phyloP scores from a whole-genome alignment of 1,140 invertebrate genomes.

The Drosophila subpulchrella region DNA sequence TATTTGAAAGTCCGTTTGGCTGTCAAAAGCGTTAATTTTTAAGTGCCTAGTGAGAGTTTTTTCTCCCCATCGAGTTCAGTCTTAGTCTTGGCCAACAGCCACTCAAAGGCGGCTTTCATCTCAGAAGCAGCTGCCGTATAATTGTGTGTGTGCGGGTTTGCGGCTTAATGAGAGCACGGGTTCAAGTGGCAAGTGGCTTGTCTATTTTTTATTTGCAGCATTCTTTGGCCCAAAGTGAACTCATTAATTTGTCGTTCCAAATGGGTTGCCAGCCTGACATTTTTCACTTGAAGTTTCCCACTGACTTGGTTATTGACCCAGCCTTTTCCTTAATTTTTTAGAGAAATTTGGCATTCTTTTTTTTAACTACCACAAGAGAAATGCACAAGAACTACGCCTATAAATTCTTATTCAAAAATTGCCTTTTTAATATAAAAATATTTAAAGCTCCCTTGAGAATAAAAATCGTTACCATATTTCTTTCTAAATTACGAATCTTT shows the following conservation, averaged over 20 bases:
- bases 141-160: constrained; percentile 25
- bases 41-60: constrained; percentile 81
- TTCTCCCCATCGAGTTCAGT: constrained; percentile 19
- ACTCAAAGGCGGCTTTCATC: constrained; percentile 48
- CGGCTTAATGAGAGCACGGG: constrained; percentile 73
- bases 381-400: too few species aligned
- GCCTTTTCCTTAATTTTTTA: constrained; percentile 11
- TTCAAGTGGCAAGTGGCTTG: constrained; percentile 77
- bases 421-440: too few species aligned
- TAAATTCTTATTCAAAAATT: too few species aligned
- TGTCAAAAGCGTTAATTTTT: constrained; percentile 83
- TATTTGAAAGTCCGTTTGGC: constrained; percentile 82
- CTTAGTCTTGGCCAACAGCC: constrained; percentile 30
- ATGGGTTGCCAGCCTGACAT: constrained; percentile 54
- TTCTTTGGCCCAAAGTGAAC: constrained; percentile 64
- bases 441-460: too few species aligned
- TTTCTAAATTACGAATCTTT: too few species aligned
- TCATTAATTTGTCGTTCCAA: constrained; percentile 73
- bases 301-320: constrained; percentile 47
- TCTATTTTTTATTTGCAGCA: constrained; percentile 81
- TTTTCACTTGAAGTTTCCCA: constrained; percentile 44
- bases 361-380: too few species aligned
- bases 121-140: constrained; percentile 58
- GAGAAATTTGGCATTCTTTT: neutral
- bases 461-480: too few species aligned